These are phyloP conservation scores for Ophonus ardosiacus DNA, from an alignment of 2,888 invertebrate genomes.

Conservation along the genomic window DNA sequence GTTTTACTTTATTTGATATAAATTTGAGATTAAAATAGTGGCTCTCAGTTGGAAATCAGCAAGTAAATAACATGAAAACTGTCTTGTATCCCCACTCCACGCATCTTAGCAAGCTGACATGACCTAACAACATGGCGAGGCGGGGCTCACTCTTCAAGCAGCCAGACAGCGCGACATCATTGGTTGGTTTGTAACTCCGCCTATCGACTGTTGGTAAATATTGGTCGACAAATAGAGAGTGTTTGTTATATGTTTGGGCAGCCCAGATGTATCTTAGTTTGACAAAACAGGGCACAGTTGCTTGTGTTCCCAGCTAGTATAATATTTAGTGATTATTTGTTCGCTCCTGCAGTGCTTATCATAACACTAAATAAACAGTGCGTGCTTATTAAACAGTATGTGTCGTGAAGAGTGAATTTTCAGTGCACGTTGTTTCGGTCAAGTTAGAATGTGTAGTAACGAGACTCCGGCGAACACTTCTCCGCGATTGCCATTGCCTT, in stretches of 20 bases:
- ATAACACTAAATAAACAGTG: conserved; percentile 12
- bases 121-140: conserved; percentile 75
- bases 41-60: conserved; percentile 9
- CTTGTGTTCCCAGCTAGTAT: conserved; percentile 42
- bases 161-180: conserved; percentile 72
- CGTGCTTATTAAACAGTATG: conserved; percentile 31
- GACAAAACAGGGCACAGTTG: conserved; percentile 59
- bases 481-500: conserved; percentile 63
- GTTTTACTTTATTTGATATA: conserved; percentile 5
- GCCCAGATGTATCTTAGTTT: conserved; percentile 70
- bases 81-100: conserved; percentile 23
- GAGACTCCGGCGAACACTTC: conserved; percentile 73
- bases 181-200: conserved; percentile 72
- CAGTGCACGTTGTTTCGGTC: conserved; percentile 20
- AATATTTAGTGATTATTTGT: conserved; percentile 52
- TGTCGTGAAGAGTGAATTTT: conserved; percentile 11
- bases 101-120: conserved; percentile 42
- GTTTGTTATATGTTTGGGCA: conserved; percentile 77
- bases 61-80: conserved; percentile 30
- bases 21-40: conserved; percentile 20
- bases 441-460: conserved; percentile 74
- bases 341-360: conserved; percentile 4
- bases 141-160: conserved; percentile 72
- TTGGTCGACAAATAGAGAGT: conserved; percentile 77
- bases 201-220: conserved; percentile 76